Evolutionary conservation across 2,113 vertebrate genomes (phyloP), one percentile per base, ranked within the genome.

Genomic region (Pedetes capensis): DNA sequence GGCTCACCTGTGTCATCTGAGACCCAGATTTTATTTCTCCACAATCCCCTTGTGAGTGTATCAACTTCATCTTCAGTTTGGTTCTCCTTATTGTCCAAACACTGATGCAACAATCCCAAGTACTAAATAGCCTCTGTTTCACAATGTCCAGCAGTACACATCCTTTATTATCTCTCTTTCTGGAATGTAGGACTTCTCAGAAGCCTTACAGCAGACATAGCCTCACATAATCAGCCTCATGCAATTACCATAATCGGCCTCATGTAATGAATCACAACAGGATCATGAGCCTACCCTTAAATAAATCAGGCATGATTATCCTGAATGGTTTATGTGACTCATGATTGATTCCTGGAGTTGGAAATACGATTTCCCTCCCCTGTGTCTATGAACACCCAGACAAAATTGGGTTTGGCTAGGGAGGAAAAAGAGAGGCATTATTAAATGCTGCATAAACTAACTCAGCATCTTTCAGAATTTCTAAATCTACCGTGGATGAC

Each of bases 291-390:
- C 53, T 47, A 47, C 12, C 6, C 49, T 39, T 80, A 55, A 91
- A 91, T 61, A 86, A 44, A 72, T 68, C 76, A 84, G 42, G 2
- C 29, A 42, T 34, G 63, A 39, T 82, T 63, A 86, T 37, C 22
- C 44, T 68, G 75, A 94, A 44, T 76, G 78, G 53, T 51, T 79
- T 94, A 42, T 37, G 44, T 18, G 22, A 49, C 23, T 95, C 61
- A 25, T n/a, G 49, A 78, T 55, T 83, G 87, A 68, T 47, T 44
- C 57, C 63, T 57, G 1, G 29, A 69, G 20, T 29, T 27, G 68
- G 22, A 87, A 42, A 75, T n/a, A 49, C 9, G 64, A 18, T 72
- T 76, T 63, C 16, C 51, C 29, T 18, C 7, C 66, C 42, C 71
- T 7, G 22, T 91, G 37, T 49, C 59, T 66, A 64, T 16, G 37